Percentiles rank a stretch among this genome's conserved stretches.
Evolutionary conservation across 2,888 invertebrate genomes (phyloP).

Genomic region (Agapostemon virescens): DNA sequence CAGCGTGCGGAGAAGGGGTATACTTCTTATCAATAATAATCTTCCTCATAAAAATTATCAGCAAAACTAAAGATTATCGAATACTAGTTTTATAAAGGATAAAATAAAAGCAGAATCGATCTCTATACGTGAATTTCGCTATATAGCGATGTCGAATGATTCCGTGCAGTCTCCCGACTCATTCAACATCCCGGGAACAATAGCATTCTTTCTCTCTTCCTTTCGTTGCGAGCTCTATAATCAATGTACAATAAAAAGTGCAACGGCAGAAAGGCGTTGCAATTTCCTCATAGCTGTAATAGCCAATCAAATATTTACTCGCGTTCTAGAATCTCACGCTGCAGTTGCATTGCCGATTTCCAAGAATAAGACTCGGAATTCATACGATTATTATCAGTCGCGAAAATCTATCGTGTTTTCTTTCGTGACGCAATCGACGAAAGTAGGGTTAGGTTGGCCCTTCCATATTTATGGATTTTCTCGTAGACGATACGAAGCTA

Average conservation of each 20-base stretch:
- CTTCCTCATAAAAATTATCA: background rate
- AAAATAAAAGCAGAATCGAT: background rate
- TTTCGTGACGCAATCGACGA: background rate
- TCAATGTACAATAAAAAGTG: conserved; percentile 12
- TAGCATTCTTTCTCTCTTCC: background rate
- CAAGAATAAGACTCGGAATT: conserved; percentile 35
- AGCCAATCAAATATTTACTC: conserved; percentile 47
- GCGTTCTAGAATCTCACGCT: conserved; percentile 22
- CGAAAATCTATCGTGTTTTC: background rate
- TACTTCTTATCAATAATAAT: conserved; percentile 33
- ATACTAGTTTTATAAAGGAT: background rate
- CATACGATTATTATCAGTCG: conserved; percentile 3
- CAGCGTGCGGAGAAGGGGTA: background rate
- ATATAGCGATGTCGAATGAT: background rate
- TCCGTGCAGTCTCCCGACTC: background rate
- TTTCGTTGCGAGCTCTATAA: background rate
- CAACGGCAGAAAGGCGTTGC: conserved; percentile 10
- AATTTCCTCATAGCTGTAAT: conserved; percentile 43
- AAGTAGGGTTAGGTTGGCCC: background rate
- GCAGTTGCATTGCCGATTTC: conserved; percentile 32
- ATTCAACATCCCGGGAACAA: background rate
- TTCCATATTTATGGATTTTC: background rate
- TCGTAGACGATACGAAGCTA: background rate
- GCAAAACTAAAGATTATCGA: background rate
- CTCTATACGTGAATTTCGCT: background rate